Evolutionary conservation across 1,140 invertebrate genomes (phyloP).

Genomic region (Musca domestica): DNA sequence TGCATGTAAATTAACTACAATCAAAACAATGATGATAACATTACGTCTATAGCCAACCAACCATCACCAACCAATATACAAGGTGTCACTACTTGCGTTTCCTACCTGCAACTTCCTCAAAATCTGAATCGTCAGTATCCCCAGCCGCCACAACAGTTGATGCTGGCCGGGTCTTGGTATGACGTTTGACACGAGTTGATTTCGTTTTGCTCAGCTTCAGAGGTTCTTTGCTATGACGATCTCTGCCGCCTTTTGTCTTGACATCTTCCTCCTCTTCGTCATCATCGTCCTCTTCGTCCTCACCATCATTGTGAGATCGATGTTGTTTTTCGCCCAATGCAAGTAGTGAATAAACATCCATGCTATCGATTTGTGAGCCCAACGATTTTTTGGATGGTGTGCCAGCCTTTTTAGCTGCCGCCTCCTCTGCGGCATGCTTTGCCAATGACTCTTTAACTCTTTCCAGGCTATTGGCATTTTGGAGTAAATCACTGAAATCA

Average conservation of each 20-base stretch:
- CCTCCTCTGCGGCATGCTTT: conserved; percentile 31
- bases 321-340: conserved; percentile 55
- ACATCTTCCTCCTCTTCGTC: conserved; percentile 26
- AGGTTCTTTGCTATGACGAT: conserved; percentile 29
- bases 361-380: conserved; percentile 29
- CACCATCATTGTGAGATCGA: conserved; percentile 23
- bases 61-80: conserved; percentile 19
- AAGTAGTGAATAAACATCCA: conserved; percentile 53
- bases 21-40: background rate
- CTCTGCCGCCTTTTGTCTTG: conserved; percentile 10
- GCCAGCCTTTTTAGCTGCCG: conserved; percentile 29
- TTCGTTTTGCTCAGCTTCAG: conserved; percentile 46
- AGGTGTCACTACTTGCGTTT: conserved; percentile 47
- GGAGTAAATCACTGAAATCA: conserved; percentile 46
- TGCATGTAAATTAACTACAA: background rate
- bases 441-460: conserved; percentile 43
- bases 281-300: conserved; percentile 29
- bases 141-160: conserved; percentile 35
- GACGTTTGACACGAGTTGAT: conserved; percentile 45
- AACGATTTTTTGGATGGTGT: conserved; percentile 17
- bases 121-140: conserved; percentile 64
- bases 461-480: conserved; percentile 52
- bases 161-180: conserved; percentile 44
- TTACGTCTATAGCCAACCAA: conserved; percentile 24
- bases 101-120: conserved; percentile 64